phyloP scores from a whole-genome alignment of 1,140 invertebrate species.

The Conopomorpha cramerella region DNA sequence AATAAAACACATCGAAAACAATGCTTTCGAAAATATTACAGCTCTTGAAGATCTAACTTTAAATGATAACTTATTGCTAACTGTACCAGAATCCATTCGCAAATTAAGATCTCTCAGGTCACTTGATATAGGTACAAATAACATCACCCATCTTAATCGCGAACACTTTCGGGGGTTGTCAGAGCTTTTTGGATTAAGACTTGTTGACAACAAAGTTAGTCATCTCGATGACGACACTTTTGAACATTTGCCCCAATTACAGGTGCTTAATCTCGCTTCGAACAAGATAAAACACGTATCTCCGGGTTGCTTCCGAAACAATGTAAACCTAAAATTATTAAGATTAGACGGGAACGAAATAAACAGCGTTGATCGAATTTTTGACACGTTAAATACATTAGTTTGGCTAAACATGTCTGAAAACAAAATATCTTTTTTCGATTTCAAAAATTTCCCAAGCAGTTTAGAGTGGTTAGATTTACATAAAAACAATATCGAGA shows the following conservation, averaged over 20 bases:
- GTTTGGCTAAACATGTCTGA: conserved; percentile 75
- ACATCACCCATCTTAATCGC: conserved; percentile 65
- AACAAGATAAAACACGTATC: conserved; percentile 71
- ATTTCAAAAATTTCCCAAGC: conserved; percentile 69
- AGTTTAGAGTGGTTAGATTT: conserved; percentile 74
- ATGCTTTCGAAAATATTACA: conserved; percentile 79
- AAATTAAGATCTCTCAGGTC: conserved; percentile 72
- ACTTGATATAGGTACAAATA: conserved; percentile 80
- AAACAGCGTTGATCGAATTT: conserved; percentile 68
- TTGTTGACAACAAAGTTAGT: conserved; percentile 70
- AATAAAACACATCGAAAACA: conserved; percentile 69
- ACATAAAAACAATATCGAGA: conserved; percentile 67
- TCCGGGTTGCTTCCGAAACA: conserved; percentile 67
- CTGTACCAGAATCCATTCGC: conserved; percentile 72
- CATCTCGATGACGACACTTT: conserved; percentile 71
- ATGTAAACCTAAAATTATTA: conserved; percentile 67
- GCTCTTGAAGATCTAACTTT: conserved; percentile 80
- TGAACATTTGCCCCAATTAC: conserved; percentile 66
- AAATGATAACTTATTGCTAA: conserved; percentile 73
- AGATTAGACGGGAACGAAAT: conserved; percentile 72
- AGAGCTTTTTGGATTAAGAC: conserved; percentile 65
- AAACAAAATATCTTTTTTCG: conserved; percentile 70
- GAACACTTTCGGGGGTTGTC: conserved; percentile 67
- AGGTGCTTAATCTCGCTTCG: conserved; percentile 71
- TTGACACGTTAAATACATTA: conserved; percentile 66